Evolutionary conservation across 2,113 vertebrate species (phyloP).

Genomic region (Chaetodon auriga): DNA sequence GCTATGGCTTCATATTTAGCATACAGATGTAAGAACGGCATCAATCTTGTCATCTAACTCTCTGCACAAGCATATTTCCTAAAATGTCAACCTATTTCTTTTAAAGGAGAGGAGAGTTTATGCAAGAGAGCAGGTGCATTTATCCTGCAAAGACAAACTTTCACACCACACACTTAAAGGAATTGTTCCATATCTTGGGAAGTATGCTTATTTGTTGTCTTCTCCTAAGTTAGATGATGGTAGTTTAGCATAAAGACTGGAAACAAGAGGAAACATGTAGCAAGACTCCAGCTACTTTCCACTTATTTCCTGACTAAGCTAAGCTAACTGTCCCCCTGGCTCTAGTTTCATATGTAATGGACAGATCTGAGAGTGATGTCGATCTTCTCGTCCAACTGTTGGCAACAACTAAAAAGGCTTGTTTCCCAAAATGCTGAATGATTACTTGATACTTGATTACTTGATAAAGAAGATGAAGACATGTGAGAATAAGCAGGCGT

Average conservation of each 20-base stretch:
- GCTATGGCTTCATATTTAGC: neutral
- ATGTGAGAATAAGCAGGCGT: neutral
- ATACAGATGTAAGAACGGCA: neutral
- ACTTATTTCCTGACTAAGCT: neutral
- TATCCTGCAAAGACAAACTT: constrained; percentile 6
- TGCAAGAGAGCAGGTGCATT: neutral
- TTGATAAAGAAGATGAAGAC: neutral
- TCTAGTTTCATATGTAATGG: neutral
- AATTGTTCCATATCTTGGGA: neutral
- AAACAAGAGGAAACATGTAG: no score
- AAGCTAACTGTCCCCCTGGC: neutral
- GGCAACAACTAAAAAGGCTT: neutral
- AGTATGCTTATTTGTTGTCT: neutral
- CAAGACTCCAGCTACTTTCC: no score
- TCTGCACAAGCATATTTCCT: neutral
- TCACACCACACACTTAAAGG: neutral
- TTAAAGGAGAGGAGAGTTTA: neutral
- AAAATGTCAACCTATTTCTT: neutral
- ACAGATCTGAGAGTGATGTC: neutral
- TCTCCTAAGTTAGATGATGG: neutral
- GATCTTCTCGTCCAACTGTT: neutral
- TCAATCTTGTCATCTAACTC: neutral
- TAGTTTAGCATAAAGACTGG: no score
- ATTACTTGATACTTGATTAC: neutral
- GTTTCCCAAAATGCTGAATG: neutral